phyloP scores from a whole-genome alignment of 2,797 vertebrate species.

The Pteronotus mesoamericanus region DNA sequence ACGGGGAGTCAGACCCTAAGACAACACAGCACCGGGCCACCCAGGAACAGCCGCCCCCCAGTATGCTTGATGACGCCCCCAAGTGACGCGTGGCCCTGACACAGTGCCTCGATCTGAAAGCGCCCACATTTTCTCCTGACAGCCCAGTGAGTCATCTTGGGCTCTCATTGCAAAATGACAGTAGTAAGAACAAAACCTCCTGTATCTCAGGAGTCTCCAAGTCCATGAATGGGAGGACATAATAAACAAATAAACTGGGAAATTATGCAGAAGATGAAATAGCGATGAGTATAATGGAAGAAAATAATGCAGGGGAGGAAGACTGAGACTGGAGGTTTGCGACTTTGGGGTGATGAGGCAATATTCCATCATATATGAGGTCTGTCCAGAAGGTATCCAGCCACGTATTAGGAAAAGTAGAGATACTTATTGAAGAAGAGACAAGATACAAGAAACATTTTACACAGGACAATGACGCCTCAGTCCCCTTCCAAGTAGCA shows the following conservation, averaged over 20 bases:
- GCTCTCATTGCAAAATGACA: not conserved
- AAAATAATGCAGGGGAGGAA: not conserved
- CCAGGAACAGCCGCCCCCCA: not conserved
- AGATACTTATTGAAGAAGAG: too few relatives aligned
- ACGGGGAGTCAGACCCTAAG: not conserved
- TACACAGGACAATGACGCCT: not conserved
- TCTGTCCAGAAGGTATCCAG: not conserved
- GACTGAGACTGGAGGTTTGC: not conserved
- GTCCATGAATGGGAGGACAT: not conserved
- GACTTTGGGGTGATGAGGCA: not conserved
- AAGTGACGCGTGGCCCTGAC: not conserved
- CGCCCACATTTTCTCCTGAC: not conserved
- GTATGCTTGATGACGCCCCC: not conserved
- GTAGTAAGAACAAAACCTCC: not conserved
- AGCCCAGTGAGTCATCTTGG: not conserved
- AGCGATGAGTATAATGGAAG: not conserved
- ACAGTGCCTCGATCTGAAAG: not conserved
- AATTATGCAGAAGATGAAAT: not conserved
- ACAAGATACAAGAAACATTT: not conserved
- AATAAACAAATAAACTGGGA: not conserved
- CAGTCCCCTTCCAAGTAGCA: not conserved
- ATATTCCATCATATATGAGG: not conserved
- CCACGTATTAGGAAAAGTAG: not conserved
- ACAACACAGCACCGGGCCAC: not conserved
- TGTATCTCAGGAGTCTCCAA: not conserved